Conservation (phyloP, 2,888 invertebrate genomes). For the Troides aeacus region DNA sequence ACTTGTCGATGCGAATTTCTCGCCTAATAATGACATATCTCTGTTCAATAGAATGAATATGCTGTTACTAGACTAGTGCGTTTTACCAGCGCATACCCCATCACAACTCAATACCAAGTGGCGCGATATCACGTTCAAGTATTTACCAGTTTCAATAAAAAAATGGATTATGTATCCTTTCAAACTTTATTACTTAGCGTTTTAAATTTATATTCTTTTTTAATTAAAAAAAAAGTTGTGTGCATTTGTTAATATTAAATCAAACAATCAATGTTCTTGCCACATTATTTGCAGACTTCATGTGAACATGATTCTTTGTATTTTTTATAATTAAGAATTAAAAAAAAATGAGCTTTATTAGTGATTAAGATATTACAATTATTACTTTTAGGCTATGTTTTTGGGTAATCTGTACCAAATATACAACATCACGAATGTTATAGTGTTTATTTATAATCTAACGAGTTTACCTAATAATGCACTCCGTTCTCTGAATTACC, state of each 20-base stretch:
- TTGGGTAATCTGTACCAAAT: conserved; percentile 75
- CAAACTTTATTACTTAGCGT: too few species aligned
- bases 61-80: too few species aligned
- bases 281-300: conserved; percentile 30
- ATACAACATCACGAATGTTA: conserved; percentile 48
- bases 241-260: background rate
- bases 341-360: conserved; percentile 70
- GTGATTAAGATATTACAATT: conserved; percentile 48
- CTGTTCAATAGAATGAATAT: too few species aligned
- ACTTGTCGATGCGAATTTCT: too few species aligned
- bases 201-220: too few species aligned
- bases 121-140: too few species aligned
- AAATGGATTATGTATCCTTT: too few species aligned
- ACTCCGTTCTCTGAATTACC: background rate
- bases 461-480: background rate
- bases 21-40: too few species aligned
- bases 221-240: too few species aligned
- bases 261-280: conserved; percentile 1
- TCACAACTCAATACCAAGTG: too few species aligned
- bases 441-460: background rate
- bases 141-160: too few species aligned
- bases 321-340: conserved; percentile 40
- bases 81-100: too few species aligned
- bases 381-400: conserved; percentile 58
- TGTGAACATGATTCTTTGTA: conserved; percentile 38